Evolutionary conservation across 2,888 invertebrate species (phyloP).

Genomic region (Theretra japonica): DNA sequence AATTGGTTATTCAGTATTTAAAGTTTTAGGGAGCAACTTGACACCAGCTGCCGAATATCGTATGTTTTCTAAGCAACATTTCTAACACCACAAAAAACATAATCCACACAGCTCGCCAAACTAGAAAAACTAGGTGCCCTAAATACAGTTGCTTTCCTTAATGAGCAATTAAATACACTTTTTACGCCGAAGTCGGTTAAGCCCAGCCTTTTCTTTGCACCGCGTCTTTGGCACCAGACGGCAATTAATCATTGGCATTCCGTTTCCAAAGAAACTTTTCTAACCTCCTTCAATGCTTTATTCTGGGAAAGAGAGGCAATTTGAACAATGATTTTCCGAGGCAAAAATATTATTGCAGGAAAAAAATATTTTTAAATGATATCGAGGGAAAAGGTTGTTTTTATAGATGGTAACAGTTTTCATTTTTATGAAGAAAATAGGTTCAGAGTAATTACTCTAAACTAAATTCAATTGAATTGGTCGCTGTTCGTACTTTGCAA

Average conservation of each 20-base stretch:
- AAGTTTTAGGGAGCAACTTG: too few species aligned
- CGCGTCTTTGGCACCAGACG: slow-evolving; percentile 10
- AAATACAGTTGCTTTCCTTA: neutral
- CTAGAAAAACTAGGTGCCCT: neutral
- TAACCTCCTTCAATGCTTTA: slow-evolving; percentile 1
- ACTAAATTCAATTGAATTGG: too few species aligned
- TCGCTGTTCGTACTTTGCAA: too few species aligned
- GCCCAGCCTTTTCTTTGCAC: slow-evolving; percentile 7
- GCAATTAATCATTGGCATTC: slow-evolving; percentile 21
- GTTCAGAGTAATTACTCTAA: too few species aligned
- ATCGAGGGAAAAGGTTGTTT: too few species aligned
- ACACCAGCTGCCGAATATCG: too few species aligned
- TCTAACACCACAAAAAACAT: too few species aligned
- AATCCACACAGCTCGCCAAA: neutral
- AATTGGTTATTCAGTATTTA: too few species aligned
- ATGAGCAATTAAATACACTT: neutral
- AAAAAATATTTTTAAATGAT: too few species aligned
- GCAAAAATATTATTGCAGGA: slow-evolving; percentile 7
- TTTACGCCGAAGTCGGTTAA: neutral
- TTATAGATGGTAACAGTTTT: too few species aligned
- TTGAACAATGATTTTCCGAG: neutral
- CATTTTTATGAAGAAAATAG: too few species aligned
- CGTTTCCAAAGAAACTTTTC: slow-evolving; percentile 16
- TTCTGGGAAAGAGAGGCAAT: neutral
- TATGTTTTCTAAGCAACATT: too few species aligned